Conservation (phyloP, 2,797 vertebrate species). For the Alfaro cultratus region DNA sequence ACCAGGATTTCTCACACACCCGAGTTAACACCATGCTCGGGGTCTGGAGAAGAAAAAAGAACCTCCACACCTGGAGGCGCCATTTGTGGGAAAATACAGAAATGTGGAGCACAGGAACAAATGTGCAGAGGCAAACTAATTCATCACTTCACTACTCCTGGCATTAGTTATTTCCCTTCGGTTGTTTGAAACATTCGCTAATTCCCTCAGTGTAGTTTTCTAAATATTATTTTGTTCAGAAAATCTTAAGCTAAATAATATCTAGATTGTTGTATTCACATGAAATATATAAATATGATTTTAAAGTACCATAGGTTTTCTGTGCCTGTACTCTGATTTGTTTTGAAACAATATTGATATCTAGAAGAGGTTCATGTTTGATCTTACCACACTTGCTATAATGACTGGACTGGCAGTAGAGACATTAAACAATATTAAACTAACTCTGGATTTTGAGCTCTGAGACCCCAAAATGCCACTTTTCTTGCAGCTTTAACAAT, state of each 20-base stretch:
- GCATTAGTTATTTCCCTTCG: conserved; percentile 3
- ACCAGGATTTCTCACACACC: neutral
- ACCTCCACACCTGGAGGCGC: conserved; percentile 10
- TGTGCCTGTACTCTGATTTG: neutral
- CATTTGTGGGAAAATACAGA: neutral
- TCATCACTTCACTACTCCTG: conserved; percentile 19
- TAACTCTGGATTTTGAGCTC: neutral
- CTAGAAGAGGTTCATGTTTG: neutral
- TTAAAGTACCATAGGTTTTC: neutral
- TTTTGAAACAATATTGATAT: neutral
- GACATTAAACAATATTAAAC: neutral
- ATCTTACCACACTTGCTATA: neutral
- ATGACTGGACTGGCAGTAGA: neutral
- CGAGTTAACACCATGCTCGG: neutral
- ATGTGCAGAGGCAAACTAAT: conserved; percentile 24
- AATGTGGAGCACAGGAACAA: conserved; percentile 9
- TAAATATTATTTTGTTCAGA: neutral
- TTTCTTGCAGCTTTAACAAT: neutral
- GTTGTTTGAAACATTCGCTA: conserved; percentile 9
- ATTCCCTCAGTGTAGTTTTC: conserved; percentile 3
- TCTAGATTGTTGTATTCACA: neutral
- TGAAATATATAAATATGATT: neutral
- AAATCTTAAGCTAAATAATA: conserved; percentile 8
- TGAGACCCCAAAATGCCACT: neutral
- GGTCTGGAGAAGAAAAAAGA: neutral